Percentiles rank a stretch among this genome's conserved stretches.
Conservation (phyloP, 2,888 invertebrate species). For the Drosophila pseudotakahashii region DNA sequence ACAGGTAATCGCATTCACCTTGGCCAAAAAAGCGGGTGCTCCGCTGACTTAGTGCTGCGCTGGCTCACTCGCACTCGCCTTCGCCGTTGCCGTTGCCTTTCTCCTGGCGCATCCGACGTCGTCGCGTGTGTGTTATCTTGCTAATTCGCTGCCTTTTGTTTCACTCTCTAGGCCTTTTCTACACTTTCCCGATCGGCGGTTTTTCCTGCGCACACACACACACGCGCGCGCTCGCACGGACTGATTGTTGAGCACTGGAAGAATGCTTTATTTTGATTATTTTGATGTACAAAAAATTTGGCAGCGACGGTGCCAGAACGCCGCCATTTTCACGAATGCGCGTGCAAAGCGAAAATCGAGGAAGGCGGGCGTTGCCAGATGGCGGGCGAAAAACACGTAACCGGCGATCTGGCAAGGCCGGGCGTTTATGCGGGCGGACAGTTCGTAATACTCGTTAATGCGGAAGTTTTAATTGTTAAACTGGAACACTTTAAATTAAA, state of each 20-base stretch:
- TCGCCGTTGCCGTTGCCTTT: slow-evolving; percentile 13
- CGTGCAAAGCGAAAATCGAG: slow-evolving; percentile 66
- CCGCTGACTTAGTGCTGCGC: slow-evolving; percentile 73
- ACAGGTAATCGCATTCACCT: slow-evolving; percentile 62
- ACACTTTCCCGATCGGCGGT: slow-evolving; percentile 24
- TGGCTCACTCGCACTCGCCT: slow-evolving; percentile 54
- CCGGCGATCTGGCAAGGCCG: slow-evolving; percentile 2
- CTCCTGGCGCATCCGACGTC: slow-evolving; percentile 46
- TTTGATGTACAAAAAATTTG: slow-evolving; percentile 84
- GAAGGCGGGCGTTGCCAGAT: slow-evolving; percentile 60
- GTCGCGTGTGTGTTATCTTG: slow-evolving; percentile 58
- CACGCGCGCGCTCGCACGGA: slow-evolving; percentile 50
- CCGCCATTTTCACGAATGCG: slow-evolving; percentile 84
- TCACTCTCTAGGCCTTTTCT: slow-evolving; percentile 9
- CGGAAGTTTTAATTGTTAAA: neutral
- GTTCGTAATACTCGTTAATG: neutral
- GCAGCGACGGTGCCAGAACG: slow-evolving; percentile 81
- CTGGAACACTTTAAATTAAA: neutral
- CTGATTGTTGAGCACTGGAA: slow-evolving; percentile 75
- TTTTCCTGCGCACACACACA: slow-evolving; percentile 53
- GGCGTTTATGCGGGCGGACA: slow-evolving; percentile 6
- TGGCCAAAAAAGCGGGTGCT: slow-evolving; percentile 61
- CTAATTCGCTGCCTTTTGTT: slow-evolving; percentile 31
- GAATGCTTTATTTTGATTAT: slow-evolving; percentile 84
- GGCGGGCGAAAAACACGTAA: neutral